Percentiles rank a stretch among this genome's conserved stretches.
phyloP scores from a whole-genome alignment of 2,888 invertebrate genomes.

The Yponomeuta cagnagella region DNA sequence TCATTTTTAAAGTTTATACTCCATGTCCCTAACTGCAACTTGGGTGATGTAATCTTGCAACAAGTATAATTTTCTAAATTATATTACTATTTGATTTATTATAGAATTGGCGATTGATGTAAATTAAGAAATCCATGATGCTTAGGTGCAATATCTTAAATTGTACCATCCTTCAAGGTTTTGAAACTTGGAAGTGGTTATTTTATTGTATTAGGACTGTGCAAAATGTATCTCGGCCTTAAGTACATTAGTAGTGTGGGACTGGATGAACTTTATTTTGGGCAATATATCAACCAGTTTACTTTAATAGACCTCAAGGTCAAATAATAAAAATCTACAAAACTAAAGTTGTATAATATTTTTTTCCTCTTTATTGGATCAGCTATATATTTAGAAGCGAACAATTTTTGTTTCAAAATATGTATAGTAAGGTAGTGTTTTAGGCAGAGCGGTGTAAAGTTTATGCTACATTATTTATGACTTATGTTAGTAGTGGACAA shows the following conservation, averaged over 20 bases:
- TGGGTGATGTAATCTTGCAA: background rate
- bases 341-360: background rate
- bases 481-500: conserved; percentile 37
- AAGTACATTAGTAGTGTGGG: background rate
- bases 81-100: no score
- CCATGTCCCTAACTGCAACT: background rate
- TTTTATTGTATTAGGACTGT: no score
- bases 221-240: background rate
- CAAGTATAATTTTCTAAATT: no score
- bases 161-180: no score
- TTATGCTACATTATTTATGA: conserved; percentile 66
- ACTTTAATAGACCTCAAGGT: background rate
- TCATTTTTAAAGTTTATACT: background rate
- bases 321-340: background rate
- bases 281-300: background rate
- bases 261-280: background rate
- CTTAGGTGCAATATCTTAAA: no score
- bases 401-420: conserved; percentile 24
- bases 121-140: no score
- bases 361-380: background rate
- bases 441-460: conserved; percentile 28
- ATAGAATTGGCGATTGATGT: no score
- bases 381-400: background rate
- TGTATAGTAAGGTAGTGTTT: conserved; percentile 42
- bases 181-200: no score